phyloP scores from a whole-genome alignment of 2,113 vertebrate genomes.

The Odobenus rosmarus region DNA sequence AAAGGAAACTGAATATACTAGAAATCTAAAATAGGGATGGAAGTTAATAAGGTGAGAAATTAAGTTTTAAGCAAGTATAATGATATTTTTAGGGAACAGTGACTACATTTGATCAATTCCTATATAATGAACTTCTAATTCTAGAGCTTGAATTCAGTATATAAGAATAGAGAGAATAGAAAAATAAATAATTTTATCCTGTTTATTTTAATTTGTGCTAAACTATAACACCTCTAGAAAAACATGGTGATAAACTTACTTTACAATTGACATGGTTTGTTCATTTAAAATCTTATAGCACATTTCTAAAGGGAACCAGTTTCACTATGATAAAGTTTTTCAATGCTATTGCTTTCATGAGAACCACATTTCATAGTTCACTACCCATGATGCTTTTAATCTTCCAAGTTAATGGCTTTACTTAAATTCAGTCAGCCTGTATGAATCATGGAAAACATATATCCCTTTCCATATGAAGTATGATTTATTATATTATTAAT shows the following conservation, averaged over 20 bases:
- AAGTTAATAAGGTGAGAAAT: constrained; percentile 1
- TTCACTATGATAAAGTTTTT: constrained; percentile 55
- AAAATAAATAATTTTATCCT: constrained; percentile 17
- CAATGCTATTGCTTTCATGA: constrained; percentile 26
- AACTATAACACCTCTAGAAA: neutral
- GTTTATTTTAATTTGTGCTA: constrained; percentile 27
- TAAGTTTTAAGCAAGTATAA: neutral
- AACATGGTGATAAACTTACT: neutral
- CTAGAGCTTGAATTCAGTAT: neutral
- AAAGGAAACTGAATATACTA: neutral
- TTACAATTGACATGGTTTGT: neutral
- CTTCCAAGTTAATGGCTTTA: constrained; percentile 71
- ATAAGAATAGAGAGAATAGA: neutral
- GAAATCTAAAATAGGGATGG: neutral
- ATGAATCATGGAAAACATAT: constrained; percentile 51
- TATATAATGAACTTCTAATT: neutral
- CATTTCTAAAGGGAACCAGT: constrained; percentile 37
- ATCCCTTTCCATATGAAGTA: neutral
- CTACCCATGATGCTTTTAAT: constrained; percentile 68
- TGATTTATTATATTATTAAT: constrained; percentile 52
- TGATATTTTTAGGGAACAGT: neutral
- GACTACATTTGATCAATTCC: neutral
- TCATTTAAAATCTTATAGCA: neutral
- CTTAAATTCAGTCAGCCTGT: constrained; percentile 50
- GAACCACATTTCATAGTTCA: constrained; percentile 72